phyloP scores from a whole-genome alignment of 2,888 invertebrate genomes.

The Drosophila neonasuta region DNA sequence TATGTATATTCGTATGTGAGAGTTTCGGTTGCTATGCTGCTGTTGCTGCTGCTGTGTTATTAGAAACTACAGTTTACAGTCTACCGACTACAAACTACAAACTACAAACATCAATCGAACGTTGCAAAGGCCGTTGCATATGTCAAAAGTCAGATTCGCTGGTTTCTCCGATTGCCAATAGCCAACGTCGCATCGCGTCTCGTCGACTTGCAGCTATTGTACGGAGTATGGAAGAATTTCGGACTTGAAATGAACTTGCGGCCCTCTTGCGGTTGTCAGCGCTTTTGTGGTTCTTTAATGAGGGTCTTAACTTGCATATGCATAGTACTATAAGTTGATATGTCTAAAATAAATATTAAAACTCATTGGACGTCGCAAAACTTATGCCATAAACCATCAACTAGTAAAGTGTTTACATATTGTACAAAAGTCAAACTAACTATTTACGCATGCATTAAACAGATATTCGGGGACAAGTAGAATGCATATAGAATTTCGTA shows the following conservation, averaged over 20 bases:
- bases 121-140: constrained; percentile 72
- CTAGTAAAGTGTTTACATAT: constrained; percentile 43
- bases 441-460: constrained; percentile 55
- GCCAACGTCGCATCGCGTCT: not conserved
- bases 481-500: constrained; percentile 3
- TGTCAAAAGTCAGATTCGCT: constrained; percentile 66
- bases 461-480: constrained; percentile 20
- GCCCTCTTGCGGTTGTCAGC: constrained; percentile 13
- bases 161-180: constrained; percentile 30
- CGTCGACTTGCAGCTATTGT: constrained; percentile 4
- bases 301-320: constrained; percentile 5
- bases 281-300: constrained; percentile 16
- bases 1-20: not conserved
- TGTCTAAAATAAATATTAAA: constrained; percentile 34
- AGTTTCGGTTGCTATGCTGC: constrained; percentile 41
- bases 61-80: constrained; percentile 25
- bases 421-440: constrained; percentile 52
- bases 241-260: constrained; percentile 45
- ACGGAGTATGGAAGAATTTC: constrained; percentile 33
- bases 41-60: constrained; percentile 21
- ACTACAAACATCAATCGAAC: constrained; percentile 63
- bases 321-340: constrained; percentile 17
- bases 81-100: constrained; percentile 32
- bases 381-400: constrained; percentile 46
- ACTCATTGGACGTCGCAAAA: constrained; percentile 26